Evolutionary conservation across 2,113 vertebrate genomes (phyloP), one percentile per base, ranked within the genome.

Genomic region (Ciconia stormi): DNA sequence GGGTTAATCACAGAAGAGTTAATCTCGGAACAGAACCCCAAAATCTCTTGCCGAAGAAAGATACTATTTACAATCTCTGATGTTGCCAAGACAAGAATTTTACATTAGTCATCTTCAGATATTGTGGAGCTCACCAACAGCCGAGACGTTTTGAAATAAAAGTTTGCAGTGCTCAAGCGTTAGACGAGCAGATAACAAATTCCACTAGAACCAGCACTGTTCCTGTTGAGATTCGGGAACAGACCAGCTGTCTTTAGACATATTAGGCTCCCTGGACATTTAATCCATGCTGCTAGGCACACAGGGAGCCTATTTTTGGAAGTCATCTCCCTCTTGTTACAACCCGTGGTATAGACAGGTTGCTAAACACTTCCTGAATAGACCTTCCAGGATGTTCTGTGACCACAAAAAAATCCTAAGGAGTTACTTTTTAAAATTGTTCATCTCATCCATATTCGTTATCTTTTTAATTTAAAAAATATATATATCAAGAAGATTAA

Each of bases 231-330:
- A 8, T 23, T 30, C 62, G 23, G 90, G 91, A n/a, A 83, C 6
- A 10, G 84, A 11, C 38, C 96, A 93, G 93, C 94, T 96, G 94
- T 74, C 95, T 50, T 3, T 13, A 16, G 67, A 76, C 85, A 66
- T 13, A 52, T 36, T 2, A n/a, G 84, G 56, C 87, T 10, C 95
- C 40, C 89, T 11, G 72, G 87, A 96, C 96, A 97, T 93, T 94
- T 82, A 95, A 97, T 96, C 87, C 95, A 79, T 0, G 7, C 71
- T 86, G 95, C 89, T n/a, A 40, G 86, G 87, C 84, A 94, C 70
- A n/a, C 44, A n/a, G 66, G 30, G 56, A 91, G 89, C 78, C 94
- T 96, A 97, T 97, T 97, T 97, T 82, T 95, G 97, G 96, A 85
- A 94, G 63, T 5, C 49, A 2, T 53, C 88, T 69, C 86, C 91